Evolutionary conservation across 2,113 vertebrate species (phyloP), one percentile per base, ranked within the genome.

Genomic region (Elachura formosa): DNA sequence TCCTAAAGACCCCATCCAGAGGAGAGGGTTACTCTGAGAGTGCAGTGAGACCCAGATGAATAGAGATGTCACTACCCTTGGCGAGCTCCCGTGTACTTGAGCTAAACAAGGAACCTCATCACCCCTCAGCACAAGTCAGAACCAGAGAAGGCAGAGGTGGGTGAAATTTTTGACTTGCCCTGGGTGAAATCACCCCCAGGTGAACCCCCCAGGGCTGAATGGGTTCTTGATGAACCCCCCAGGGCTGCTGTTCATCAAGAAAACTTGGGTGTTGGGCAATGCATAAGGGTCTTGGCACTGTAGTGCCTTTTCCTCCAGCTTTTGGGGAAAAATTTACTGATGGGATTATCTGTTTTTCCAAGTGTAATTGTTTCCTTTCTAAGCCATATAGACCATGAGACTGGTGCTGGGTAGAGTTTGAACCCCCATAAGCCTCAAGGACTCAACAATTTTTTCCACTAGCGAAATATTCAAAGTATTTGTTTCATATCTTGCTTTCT

Each of bases 1-100:
- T 87, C n/a, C 73, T 93, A 91, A 93, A 93, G 93, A 94, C 56
- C 80, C 56, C 83, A 87, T 87, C 48, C 68, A 2, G 25, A 90
- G 85, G 26, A 74, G n/a, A 71, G 18, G 34, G 68, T 48, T 84
- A 31, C 52, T 78, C 40, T 40, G 48, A 90, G 78, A 90, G 75
- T 3, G 8, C 64, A 68, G 83, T 52, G 77, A 68, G 52, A 84
- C 43, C 43, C 73, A 92, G 61, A 87, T 55, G 66, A 84, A 94
- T 45, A 91, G 80, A 96, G 86, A 72, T 94, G 83, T 88, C 88
- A 86, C 40, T 11, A 19, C 21, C 29, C 48, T 46, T 43, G 52
- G 19, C 43, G 64, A 90, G 29, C 24, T 67, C 21, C 36, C 1
- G 0, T 5, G 0, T 20, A n/a, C 31, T 84, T 45, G 28, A 71